Percentiles rank a stretch among this genome's conserved stretches.
Evolutionary conservation across 1,140 invertebrate species (phyloP).

Genomic region (Epicauta chinensis): DNA sequence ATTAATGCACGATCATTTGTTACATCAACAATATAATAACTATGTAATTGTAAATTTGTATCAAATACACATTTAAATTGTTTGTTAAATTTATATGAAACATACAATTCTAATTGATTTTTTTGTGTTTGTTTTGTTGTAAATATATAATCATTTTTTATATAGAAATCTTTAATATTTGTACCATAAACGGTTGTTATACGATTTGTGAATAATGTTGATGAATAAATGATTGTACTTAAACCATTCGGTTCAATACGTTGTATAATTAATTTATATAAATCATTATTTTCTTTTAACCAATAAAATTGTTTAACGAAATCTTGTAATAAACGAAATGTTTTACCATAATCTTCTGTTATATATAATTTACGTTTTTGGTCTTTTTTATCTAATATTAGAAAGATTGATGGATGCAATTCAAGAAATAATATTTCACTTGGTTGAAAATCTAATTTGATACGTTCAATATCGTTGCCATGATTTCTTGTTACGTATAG

Average conservation of each 20-base stretch:
- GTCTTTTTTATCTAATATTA: slow-evolving; percentile 69
- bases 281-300: slow-evolving; percentile 45
- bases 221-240: slow-evolving; percentile 55
- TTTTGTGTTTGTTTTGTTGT: slow-evolving; percentile 53
- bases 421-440: slow-evolving; percentile 70
- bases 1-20: slow-evolving; percentile 73
- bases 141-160: slow-evolving; percentile 80
- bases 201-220: slow-evolving; percentile 40
- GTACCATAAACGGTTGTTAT: slow-evolving; percentile 52
- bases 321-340: slow-evolving; percentile 60
- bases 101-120: slow-evolving; percentile 64
- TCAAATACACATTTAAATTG: slow-evolving; percentile 73
- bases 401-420: slow-evolving; percentile 51
- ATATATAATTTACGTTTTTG: slow-evolving; percentile 59
- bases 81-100: slow-evolving; percentile 65
- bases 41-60: slow-evolving; percentile 54
- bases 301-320: slow-evolving; percentile 74
- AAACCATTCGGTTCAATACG: slow-evolving; percentile 56
- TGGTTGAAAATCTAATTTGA: slow-evolving; percentile 64
- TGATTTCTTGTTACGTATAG: slow-evolving; percentile 72
- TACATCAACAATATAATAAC: slow-evolving; percentile 80
- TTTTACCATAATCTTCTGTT: slow-evolving; percentile 65
- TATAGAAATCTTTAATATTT: slow-evolving; percentile 73
- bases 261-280: slow-evolving; percentile 59
- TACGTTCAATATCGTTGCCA: slow-evolving; percentile 56